phyloP scores from a whole-genome alignment of 2,797 vertebrate genomes.

The Miichthys miiuy region DNA sequence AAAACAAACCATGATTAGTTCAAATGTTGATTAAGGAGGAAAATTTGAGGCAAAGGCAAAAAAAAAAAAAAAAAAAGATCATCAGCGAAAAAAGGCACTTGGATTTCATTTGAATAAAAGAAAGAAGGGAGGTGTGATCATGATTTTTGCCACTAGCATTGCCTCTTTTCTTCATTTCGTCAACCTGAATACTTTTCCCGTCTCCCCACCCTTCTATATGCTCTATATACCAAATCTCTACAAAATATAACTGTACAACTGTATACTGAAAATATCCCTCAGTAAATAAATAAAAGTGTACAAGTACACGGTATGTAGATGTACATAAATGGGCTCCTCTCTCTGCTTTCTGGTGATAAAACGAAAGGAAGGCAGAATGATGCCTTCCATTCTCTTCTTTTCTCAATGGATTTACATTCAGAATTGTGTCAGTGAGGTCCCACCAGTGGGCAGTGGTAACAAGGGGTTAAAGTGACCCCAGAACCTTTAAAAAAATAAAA shows the following conservation, averaged over 20 bases:
- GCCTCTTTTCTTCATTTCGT: conserved; percentile 55
- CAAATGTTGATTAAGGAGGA: conserved; percentile 43
- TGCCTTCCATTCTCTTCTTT: conserved; percentile 54
- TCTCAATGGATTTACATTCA: conserved; percentile 80
- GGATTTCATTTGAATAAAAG: conserved; percentile 69
- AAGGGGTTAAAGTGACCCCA: conserved; percentile 36
- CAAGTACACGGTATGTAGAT: conserved; percentile 70
- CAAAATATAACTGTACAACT: conserved; percentile 85
- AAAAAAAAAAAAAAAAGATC: conserved; percentile 29
- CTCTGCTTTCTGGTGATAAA: conserved; percentile 63
- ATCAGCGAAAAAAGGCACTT: conserved; percentile 82
- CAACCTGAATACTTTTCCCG: conserved; percentile 62
- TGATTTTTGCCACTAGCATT: conserved; percentile 71
- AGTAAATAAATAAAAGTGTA: conserved; percentile 83
- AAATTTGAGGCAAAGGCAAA: conserved; percentile 66
- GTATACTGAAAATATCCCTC: conserved; percentile 84
- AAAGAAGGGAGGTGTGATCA: conserved; percentile 65
- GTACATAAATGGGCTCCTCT: conserved; percentile 64
- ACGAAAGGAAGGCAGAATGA: conserved; percentile 52
- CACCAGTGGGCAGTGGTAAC: conserved; percentile 66
- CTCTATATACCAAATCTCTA: conserved; percentile 82
- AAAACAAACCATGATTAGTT: conserved; percentile 26
- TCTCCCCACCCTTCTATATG: conserved; percentile 56
- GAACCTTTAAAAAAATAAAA: conserved; percentile 49
- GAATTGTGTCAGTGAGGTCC: conserved; percentile 80